Conservation (phyloP, 2,888 invertebrate genomes). For the Chymomyza procnemis region DNA sequence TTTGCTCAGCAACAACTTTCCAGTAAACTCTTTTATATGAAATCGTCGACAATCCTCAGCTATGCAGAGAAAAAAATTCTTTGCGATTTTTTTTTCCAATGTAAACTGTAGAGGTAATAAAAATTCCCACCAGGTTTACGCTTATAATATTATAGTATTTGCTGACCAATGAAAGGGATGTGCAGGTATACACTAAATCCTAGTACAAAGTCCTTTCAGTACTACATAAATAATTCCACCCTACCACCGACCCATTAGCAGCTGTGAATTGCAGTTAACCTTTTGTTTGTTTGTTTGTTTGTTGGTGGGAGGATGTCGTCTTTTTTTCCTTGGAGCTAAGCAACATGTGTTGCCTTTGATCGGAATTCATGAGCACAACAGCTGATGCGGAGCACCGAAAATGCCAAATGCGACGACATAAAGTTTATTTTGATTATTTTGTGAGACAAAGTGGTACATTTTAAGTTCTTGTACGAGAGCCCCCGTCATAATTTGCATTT, state of each 20-base stretch:
- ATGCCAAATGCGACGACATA: constrained; percentile 47
- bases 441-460: constrained; percentile 50
- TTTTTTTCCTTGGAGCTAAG: constrained; percentile 10
- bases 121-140: too few species aligned
- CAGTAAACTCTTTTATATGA: too few species aligned
- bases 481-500: constrained; percentile 62
- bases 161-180: too few species aligned
- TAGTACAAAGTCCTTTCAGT: constrained; percentile 26
- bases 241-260: constrained; percentile 55
- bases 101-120: too few species aligned
- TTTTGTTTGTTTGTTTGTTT: not conserved
- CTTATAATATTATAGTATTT: too few species aligned
- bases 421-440: constrained; percentile 65
- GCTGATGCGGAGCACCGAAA: not conserved
- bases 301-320: not conserved
- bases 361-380: constrained; percentile 41
- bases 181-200: too few species aligned
- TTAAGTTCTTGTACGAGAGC: constrained; percentile 32
- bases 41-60: too few species aligned
- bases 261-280: constrained; percentile 26
- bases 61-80: too few species aligned
- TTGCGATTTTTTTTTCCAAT: too few species aligned
- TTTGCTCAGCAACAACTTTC: too few species aligned
- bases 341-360: constrained; percentile 38
- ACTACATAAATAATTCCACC: constrained; percentile 27